These are phyloP conservation scores for Manduca sexta DNA, from an alignment of 1,140 invertebrate species.

Conservation along the genomic window DNA sequence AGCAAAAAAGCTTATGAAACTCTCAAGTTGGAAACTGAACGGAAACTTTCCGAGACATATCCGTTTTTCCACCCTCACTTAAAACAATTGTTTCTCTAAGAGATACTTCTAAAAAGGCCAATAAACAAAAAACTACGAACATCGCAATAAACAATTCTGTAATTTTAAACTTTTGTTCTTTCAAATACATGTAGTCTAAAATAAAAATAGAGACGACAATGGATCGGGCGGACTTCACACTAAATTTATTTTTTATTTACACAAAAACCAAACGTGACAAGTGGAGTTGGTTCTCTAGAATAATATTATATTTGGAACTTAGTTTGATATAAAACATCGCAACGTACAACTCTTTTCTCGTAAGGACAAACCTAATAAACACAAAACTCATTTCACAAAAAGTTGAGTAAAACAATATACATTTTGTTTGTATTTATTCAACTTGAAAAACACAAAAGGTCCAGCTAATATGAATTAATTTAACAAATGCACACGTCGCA, in stretches of 20 bases:
- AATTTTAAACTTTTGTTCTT: too few relatives aligned
- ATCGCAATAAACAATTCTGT: too few relatives aligned
- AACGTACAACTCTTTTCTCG: too few relatives aligned
- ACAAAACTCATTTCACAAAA: too few relatives aligned
- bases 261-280: too few relatives aligned
- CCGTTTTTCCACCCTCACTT: constrained; percentile 18
- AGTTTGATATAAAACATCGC: too few relatives aligned
- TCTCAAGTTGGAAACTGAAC: constrained; percentile 15
- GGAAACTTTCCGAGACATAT: constrained; percentile 21
- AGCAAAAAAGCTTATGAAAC: constrained; percentile 37
- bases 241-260: background rate
- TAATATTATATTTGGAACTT: too few relatives aligned
- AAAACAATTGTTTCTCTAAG: constrained; percentile 11
- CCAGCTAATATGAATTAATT: constrained; percentile 36
- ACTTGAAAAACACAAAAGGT: constrained; percentile 16
- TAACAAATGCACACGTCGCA: constrained; percentile 41
- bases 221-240: too few relatives aligned
- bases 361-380: too few relatives aligned
- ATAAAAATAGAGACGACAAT: background rate
- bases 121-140: constrained; percentile 1
- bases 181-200: background rate
- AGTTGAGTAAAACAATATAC: background rate
- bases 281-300: too few relatives aligned
- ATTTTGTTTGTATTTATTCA: constrained; percentile 1
- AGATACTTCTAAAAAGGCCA: background rate